A percentile compares a stretch with the other conserved stretches of the same genome.
Conservation (phyloP, 2,888 invertebrate genomes). For the Cephonodes hylas region DNA sequence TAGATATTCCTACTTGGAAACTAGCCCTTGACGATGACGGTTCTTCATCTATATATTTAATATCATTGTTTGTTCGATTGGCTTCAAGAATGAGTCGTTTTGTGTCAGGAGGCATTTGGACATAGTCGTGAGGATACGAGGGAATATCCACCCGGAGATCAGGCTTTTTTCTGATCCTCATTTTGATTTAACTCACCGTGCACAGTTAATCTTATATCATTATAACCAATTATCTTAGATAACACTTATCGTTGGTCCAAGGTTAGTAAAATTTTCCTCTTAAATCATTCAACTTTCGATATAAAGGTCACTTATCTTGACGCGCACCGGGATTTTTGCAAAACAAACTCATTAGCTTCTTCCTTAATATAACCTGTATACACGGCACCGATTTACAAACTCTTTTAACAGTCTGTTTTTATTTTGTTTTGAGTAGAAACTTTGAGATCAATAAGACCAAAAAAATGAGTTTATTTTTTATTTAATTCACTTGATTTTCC, state of each 20-base stretch:
- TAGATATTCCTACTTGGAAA: not conserved
- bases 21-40: not conserved
- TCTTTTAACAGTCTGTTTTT: not conserved
- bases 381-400: not conserved
- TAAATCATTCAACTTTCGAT: slow-evolving; percentile 14
- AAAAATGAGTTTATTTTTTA: too few species aligned
- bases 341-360: not conserved
- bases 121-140: slow-evolving; percentile 64
- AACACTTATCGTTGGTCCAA: slow-evolving; percentile 16
- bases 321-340: slow-evolving; percentile 11
- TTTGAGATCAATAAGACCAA: not conserved
- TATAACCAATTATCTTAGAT: slow-evolving; percentile 8
- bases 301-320: slow-evolving; percentile 22
- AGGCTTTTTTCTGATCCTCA: slow-evolving; percentile 63
- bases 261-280: slow-evolving; percentile 14
- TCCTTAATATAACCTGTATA: not conserved
- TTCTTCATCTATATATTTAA: slow-evolving; percentile 11
- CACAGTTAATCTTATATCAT: not conserved
- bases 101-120: slow-evolving; percentile 64
- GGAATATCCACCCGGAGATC: slow-evolving; percentile 63
- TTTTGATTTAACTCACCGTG: slow-evolving; percentile 27
- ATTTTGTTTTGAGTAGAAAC: not conserved
- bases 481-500: too few species aligned
- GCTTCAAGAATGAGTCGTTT: slow-evolving; percentile 46
- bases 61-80: slow-evolving; percentile 16